phyloP scores from a whole-genome alignment of 2,888 invertebrate species.

The Exephanes ischioxanthus region DNA sequence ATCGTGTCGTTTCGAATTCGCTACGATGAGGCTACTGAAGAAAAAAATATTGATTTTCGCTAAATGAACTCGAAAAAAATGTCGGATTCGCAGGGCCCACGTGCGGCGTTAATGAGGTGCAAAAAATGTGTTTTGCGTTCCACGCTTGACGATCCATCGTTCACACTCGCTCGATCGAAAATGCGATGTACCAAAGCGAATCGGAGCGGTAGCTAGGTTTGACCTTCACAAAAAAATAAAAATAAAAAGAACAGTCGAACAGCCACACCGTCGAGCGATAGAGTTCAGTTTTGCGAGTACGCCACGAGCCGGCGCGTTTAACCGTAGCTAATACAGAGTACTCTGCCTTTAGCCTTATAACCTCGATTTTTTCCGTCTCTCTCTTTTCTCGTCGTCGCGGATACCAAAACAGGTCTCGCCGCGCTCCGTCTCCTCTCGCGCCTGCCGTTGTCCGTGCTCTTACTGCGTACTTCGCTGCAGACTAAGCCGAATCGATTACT shows the following conservation, averaged over 20 bases:
- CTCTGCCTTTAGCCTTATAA: conserved; percentile 70
- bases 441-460: neutral
- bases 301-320: conserved; percentile 12
- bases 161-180: neutral
- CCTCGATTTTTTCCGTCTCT: conserved; percentile 64
- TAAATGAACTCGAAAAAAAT: no score
- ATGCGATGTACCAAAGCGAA: neutral
- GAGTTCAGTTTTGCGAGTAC: neutral
- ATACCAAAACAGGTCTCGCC: conserved; percentile 51
- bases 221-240: conserved; percentile 38
- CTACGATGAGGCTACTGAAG: no score
- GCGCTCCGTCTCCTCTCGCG: conserved; percentile 52
- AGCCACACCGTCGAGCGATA: conserved; percentile 12
- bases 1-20: no score
- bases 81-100: no score
- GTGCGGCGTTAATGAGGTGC: no score
- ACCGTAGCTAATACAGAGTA: conserved; percentile 23
- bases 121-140: neutral
- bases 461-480: conserved; percentile 9
- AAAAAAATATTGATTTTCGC: no score
- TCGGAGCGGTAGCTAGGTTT: conserved; percentile 15
- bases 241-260: conserved; percentile 11
- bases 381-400: conserved; percentile 14
- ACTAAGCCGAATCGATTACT: conserved; percentile 5
- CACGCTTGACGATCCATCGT: neutral